Evolutionary conservation across 2,888 invertebrate genomes (phyloP), one percentile per base, ranked within the genome.

Genomic region (Nomada fucata): DNA sequence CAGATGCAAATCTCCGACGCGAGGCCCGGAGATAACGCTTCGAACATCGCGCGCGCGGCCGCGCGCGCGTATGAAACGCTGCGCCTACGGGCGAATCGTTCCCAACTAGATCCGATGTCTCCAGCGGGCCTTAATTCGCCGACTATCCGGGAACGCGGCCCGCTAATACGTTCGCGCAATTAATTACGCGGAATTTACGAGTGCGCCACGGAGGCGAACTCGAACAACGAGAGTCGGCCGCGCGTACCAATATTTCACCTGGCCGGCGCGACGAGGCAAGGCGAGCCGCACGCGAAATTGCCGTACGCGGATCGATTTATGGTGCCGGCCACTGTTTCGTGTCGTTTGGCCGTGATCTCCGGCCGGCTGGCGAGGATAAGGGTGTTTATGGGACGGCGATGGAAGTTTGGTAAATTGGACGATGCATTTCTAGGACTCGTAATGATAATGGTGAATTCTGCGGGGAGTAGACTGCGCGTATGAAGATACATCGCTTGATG

Each of bases 1-100:
- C 92, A 92, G 91, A 91, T 92, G 92, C 92, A 90, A 91, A 91
- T 91, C 92, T 88, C 84, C 67, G 50, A 61, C 61, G 65, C 74
- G 67, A 60, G 77, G 76, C 76, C 53, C 13, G 52, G 50, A 60
- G 70, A 70, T 53, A 79, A 81, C 78, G 76, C 74, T 53, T 42
- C 74, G 82, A 15, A 1, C 76, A 81, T 73, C 81, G 75, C 63
- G 79, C 72, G 76, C 53, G 52, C n/a, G n/a, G n/a, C n/a, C n/a
- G n/a, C 57, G 26, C 13, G 36, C 57, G 42, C 26, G 77, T 67
- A 71, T 74, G 72, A 60, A 42, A 71, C 71, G 78, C 18, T 53
- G 70, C 55, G 60, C 74, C 76, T 57, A 69, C 61, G 75, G 61
- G 69, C 26, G 26, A 26, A 44, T 10, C 81, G 50, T 65, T 47